Evolutionary conservation across 2,113 vertebrate species (phyloP), one percentile per base, ranked within the genome.

Genomic region (Ammodytes dubius): DNA sequence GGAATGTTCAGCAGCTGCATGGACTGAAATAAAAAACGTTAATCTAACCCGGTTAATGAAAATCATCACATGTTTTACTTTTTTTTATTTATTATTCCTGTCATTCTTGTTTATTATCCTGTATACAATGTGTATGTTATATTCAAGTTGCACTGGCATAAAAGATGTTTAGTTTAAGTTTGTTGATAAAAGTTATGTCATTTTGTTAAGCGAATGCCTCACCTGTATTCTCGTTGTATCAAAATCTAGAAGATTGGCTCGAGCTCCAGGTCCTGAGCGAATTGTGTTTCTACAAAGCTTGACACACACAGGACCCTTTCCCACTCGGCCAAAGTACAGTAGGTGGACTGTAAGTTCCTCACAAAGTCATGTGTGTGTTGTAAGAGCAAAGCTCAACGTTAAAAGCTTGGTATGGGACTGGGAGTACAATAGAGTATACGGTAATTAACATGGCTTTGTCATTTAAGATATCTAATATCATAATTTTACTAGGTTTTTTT

Each of bases 281-380:
- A 39, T 0, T 77, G 42, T 45, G 45, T 66, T 74, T 61, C 3
- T 5, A 40, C 9, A 27, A 1, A 14, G n/a, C 0, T 27, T 15
- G 27, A 63, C 13, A 46, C 39, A 72, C 27, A 68, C 11, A 17
- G 4, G n/a, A 27, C 15, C 35, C 12, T 17, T 3, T n/a, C 7
- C 3, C 8, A 1, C 7, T 2, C 1, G 70, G 17, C 7, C 72
- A 78, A 88, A 92, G 88, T 91, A 66, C 64, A 82, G 2, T 2
- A 12, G 9, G 49, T 70, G 43, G 37, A 53, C n/a, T 0, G 60
- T 0, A 40, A 37, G 39, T 42, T 10, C 13, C 13, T 56, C 4
- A 19, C 4, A 27, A 7, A 19, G 39, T 14, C 52, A 27, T 2
- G 2, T 17, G 35, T 1, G 5, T 0, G 2, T 53, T 56, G 6